Evolutionary conservation across 1,140 invertebrate species (phyloP).

Genomic region (Tetraneura akinire): DNA sequence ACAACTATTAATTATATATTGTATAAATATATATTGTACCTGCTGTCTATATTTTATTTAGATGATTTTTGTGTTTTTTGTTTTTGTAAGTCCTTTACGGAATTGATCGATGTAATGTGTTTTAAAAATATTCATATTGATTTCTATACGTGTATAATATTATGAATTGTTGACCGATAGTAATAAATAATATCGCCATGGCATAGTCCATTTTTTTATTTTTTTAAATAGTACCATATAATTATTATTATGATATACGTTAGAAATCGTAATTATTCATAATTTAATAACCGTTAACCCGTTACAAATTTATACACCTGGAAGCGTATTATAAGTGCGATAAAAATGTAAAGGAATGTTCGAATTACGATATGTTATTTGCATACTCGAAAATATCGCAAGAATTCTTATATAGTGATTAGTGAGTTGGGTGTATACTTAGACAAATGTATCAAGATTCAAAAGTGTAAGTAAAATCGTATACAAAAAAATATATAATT

Average conservation of each 20-base stretch:
- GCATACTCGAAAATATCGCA: background rate
- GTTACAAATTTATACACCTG: background rate
- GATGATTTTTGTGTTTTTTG: too few relatives aligned
- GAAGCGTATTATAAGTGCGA: background rate
- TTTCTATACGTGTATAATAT: too few relatives aligned
- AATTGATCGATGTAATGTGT: too few relatives aligned
- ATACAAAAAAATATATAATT: background rate
- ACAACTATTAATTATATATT: too few relatives aligned
- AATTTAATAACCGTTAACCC: background rate
- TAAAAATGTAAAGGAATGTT: slow-evolving; percentile 26
- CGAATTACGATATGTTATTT: background rate
- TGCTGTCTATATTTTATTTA: too few relatives aligned
- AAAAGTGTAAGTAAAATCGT: background rate
- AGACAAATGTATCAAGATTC: background rate
- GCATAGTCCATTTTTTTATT: too few relatives aligned
- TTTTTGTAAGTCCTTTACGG: too few relatives aligned
- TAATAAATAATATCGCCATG: too few relatives aligned
- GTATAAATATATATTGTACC: too few relatives aligned
- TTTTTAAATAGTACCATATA: too few relatives aligned
- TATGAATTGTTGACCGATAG: too few relatives aligned
- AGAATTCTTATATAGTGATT: background rate
- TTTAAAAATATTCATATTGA: too few relatives aligned
- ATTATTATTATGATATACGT: background rate
- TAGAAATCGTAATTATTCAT: background rate
- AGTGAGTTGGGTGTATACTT: background rate